Base-by-base conservation (phyloP, 1,140 invertebrate genomes). In the Babylonia areolata region DNA sequence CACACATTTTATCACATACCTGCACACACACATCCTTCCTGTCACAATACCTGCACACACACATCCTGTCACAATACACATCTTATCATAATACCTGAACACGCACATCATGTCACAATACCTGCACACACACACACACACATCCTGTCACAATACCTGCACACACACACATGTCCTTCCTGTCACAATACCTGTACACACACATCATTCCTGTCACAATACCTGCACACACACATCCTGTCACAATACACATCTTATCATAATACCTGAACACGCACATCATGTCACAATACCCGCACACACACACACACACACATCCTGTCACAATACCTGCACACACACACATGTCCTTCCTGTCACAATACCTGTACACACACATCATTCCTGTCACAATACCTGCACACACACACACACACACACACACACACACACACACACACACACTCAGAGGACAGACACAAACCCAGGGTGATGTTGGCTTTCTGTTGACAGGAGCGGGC, bases 181-280 rank as follows among this genome's bases (percentile, higher is more conserved):
- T 58, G 90, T 91, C 78, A 93, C 86, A 39, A 93, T 84, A 87
- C 93, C 93, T 93, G 54, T n/a, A n/a, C 46, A 77, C 37, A 80
- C 46, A n/a, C n/a, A n/a, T n/a, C 17, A 9, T 51, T 12, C 0
- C 58, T 6, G n/a, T n/a, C 6, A 23, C 28, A 6, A 28, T 28
- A 69, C 23, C 58, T 69, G 58, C 23, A 28, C 5, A 69, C 23
- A 20, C n/a, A 23, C 28, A 69, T 69, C 0, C n/a, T n/a, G n/a
- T n/a, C n/a, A 20, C n/a, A 3, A 28, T 69, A 28, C 23, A 33
- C 11, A 37, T 35, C 33, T n/a, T n/a, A n/a, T n/a, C n/a, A n/a
- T n/a, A n/a, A n/a, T n/a, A n/a, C n/a, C n/a, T n/a, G n/a, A n/a
- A n/a, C n/a, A n/a, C n/a, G n/a, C 71, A 35, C 11, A 51, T 51